These are phyloP conservation scores for Cephonodes hylas DNA, from an alignment of 2,888 invertebrate species.

Conservation along the genomic window DNA sequence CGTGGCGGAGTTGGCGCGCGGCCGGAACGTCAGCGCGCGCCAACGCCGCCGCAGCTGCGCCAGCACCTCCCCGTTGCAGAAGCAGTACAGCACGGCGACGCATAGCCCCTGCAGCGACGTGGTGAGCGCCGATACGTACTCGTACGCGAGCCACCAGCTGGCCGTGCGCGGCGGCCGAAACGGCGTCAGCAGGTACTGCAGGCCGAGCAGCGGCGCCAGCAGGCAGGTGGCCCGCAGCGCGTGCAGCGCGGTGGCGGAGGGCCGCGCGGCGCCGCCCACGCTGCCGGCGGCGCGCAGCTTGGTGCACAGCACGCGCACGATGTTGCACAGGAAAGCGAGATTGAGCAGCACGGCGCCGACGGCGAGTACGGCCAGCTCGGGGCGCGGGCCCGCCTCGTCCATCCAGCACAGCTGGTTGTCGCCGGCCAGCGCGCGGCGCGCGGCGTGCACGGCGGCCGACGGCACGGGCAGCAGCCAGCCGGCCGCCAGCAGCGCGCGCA, in stretches of 20 bases:
- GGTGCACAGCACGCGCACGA: conserved; percentile 91
- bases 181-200: conserved; percentile 94
- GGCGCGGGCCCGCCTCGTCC: conserved; percentile 85
- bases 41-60: conserved; percentile 92
- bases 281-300: conserved; percentile 89
- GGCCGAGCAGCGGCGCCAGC: conserved; percentile 93
- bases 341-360: conserved; percentile 90
- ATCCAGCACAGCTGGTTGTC: conserved; percentile 84
- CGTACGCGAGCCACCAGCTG: conserved; percentile 89
- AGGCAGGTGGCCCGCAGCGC: conserved; percentile 92
- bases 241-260: conserved; percentile 87
- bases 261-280: conserved; percentile 82
- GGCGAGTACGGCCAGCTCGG: conserved; percentile 89
- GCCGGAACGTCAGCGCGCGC: conserved; percentile 90
- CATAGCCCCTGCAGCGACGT: conserved; percentile 96
- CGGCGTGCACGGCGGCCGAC: conserved; percentile 84
- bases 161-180: conserved; percentile 87
- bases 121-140: conserved; percentile 91
- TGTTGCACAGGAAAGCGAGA: conserved; percentile 92
- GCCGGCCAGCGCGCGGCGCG: conserved; percentile 81
- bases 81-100: conserved; percentile 95
- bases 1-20: conserved; percentile 91
- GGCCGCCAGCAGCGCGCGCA: conserved; percentile 89
- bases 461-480: conserved; percentile 92
- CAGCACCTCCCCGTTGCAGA: conserved; percentile 97